These are phyloP conservation scores for Potamarius usumacintae DNA, from an alignment of 2,113 vertebrate genomes.

Conservation along the genomic window DNA sequence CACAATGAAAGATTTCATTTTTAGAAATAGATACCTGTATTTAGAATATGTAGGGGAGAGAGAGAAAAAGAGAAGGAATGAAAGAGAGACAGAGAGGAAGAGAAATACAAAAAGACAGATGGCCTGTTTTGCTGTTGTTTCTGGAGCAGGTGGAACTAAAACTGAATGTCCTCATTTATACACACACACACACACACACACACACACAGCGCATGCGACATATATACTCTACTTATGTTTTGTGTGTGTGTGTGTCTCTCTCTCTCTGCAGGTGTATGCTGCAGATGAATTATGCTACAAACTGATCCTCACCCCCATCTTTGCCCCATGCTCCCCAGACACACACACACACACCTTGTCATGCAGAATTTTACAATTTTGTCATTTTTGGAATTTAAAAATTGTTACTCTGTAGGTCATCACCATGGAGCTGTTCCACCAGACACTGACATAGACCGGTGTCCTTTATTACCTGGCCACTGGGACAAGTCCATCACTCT, in stretches of 20 bases:
- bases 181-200: background rate
- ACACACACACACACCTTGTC: background rate
- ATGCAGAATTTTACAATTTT: background rate
- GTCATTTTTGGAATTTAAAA: background rate
- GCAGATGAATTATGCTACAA: background rate
- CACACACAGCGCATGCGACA: background rate
- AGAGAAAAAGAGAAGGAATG: constrained; percentile 49
- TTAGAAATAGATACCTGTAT: background rate
- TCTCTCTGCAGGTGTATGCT: background rate
- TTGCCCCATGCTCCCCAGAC: no score
- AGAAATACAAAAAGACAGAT: constrained; percentile 46
- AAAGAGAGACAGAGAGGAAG: constrained; percentile 35
- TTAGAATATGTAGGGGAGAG: constrained; percentile 30
- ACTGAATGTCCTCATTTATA: constrained; percentile 1
- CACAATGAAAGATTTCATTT: background rate
- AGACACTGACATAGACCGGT: background rate
- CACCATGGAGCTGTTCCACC: background rate
- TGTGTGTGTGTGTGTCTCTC: background rate
- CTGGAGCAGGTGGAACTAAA: constrained; percentile 19
- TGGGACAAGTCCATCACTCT: background rate
- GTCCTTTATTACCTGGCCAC: background rate
- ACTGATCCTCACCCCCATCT: background rate
- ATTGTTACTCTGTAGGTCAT: background rate
- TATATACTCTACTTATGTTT: background rate
- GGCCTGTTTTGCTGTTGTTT: constrained; percentile 33